Percentiles rank a stretch among this genome's conserved stretches.
These are phyloP conservation scores for Hylaea fasciaria DNA, from an alignment of 2,888 invertebrate genomes.

Conservation along the genomic window DNA sequence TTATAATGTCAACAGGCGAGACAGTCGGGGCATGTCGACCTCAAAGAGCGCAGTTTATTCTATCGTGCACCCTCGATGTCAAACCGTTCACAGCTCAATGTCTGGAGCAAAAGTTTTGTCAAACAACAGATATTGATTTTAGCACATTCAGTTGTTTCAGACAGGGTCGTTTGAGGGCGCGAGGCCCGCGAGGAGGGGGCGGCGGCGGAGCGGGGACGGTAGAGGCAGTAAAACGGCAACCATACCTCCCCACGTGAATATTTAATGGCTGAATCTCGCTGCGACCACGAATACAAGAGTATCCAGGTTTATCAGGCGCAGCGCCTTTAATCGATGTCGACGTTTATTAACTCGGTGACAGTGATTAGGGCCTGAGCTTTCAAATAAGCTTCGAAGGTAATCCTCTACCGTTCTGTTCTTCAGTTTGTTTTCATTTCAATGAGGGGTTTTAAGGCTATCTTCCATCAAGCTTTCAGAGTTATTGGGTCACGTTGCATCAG, in stretches of 20 bases:
- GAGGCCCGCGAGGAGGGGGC: constrained; percentile 48
- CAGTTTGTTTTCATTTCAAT: constrained; percentile 49
- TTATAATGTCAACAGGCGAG: constrained; percentile 2
- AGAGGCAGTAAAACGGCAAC: constrained; percentile 78
- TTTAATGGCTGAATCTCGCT: constrained; percentile 81
- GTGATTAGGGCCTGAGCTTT: constrained; percentile 53
- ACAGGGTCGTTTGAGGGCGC: constrained; percentile 66
- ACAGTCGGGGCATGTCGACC: constrained; percentile 7
- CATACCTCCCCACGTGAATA: constrained; percentile 81
- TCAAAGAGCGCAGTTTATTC: constrained; percentile 23
- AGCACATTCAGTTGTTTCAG: constrained; percentile 82
- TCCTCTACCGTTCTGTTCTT: constrained; percentile 37
- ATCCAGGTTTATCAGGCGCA: constrained; percentile 57
- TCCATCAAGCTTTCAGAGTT: no score
- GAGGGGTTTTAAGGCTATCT: constrained; percentile 15
- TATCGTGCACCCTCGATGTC: constrained; percentile 23
- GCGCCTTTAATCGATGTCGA: constrained; percentile 50
- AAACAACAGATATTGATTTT: constrained; percentile 82
- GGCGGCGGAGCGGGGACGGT: constrained; percentile 40
- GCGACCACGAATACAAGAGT: constrained; percentile 65
- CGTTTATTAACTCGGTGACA: constrained; percentile 54
- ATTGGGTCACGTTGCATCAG: no score
- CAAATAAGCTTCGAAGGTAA: constrained; percentile 47
- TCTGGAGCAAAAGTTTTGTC: constrained; percentile 66
- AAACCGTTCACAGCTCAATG: constrained; percentile 33